Conservation (phyloP, 2,797 vertebrate genomes). For the Acanthiza pusilla region DNA sequence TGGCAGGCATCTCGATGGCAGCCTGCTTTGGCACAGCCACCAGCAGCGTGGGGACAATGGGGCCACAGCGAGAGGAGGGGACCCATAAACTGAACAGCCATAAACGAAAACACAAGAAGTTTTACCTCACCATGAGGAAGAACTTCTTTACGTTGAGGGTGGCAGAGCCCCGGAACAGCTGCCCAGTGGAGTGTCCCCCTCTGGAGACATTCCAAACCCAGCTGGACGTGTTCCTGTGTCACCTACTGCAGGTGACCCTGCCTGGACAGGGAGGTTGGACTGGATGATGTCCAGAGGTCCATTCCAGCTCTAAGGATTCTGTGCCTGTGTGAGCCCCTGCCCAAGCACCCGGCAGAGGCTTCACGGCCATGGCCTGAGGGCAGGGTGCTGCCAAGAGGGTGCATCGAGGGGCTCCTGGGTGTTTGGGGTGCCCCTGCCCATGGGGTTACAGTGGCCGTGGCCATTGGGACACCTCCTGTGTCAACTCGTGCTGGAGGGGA, state of each 20-base stretch:
- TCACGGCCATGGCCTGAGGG: background rate
- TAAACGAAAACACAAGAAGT: background rate
- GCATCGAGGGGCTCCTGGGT: rapidly evolving
- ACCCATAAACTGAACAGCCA: background rate
- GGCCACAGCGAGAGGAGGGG: rapidly evolving
- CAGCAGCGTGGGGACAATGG: background rate
- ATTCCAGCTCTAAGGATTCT: background rate
- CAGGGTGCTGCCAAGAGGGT: background rate
- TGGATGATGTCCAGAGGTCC: background rate
- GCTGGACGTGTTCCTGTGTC: background rate
- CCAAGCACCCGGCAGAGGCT: rapidly evolving
- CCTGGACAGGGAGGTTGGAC: background rate
- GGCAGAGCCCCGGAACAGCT: background rate
- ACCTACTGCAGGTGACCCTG: background rate
- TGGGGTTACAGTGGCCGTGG: background rate
- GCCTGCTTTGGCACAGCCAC: background rate
- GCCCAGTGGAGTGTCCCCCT: background rate
- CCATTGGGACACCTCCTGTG: background rate
- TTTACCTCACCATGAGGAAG: background rate
- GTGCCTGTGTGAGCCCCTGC: background rate
- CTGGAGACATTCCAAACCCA: background rate
- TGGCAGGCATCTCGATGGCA: no score
- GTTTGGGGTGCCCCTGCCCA: background rate
- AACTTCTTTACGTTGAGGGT: background rate
- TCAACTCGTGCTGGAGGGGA: background rate